A percentile compares a stretch with the other conserved stretches of the same genome.
Conservation (phyloP, 2,797 vertebrate species). For the Hippocampus kuda region DNA sequence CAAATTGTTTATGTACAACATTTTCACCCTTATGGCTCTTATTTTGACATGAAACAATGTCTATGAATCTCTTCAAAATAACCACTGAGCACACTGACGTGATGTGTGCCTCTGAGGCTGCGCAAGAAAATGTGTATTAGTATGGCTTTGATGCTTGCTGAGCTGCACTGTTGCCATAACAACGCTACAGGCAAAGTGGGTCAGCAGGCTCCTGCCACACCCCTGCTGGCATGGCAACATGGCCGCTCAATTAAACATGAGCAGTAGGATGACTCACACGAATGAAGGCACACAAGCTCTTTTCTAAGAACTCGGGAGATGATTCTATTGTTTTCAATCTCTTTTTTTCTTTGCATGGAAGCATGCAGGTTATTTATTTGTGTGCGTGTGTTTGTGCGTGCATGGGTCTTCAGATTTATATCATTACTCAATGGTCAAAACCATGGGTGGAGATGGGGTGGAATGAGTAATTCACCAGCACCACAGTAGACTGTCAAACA, state of each 20-base stretch:
- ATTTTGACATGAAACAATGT: neutral
- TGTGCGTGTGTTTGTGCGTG: neutral
- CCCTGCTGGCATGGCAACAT: slow-evolving; percentile 83
- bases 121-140: slow-evolving; percentile 22
- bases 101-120: slow-evolving; percentile 5
- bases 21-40: neutral
- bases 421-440: neutral
- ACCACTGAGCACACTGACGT: neutral
- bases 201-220: slow-evolving; percentile 79
- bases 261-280: slow-evolving; percentile 48
- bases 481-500: neutral
- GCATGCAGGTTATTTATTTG: neutral
- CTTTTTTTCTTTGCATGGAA: neutral
- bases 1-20: slow-evolving; percentile 22
- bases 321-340: neutral
- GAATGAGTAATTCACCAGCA: neutral
- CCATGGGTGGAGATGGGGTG: neutral
- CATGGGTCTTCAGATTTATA: too few relatives aligned
- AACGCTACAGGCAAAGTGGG: slow-evolving; percentile 82
- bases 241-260: slow-evolving; percentile 77
- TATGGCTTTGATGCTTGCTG: slow-evolving; percentile 32
- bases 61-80: neutral
- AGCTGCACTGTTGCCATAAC: slow-evolving; percentile 70
- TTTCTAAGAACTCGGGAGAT: slow-evolving; percentile 15
- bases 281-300: slow-evolving; percentile 10